Percentiles rank a stretch among this genome's conserved stretches.
phyloP scores from a whole-genome alignment of 2,113 vertebrate genomes.

The Mus pahari region DNA sequence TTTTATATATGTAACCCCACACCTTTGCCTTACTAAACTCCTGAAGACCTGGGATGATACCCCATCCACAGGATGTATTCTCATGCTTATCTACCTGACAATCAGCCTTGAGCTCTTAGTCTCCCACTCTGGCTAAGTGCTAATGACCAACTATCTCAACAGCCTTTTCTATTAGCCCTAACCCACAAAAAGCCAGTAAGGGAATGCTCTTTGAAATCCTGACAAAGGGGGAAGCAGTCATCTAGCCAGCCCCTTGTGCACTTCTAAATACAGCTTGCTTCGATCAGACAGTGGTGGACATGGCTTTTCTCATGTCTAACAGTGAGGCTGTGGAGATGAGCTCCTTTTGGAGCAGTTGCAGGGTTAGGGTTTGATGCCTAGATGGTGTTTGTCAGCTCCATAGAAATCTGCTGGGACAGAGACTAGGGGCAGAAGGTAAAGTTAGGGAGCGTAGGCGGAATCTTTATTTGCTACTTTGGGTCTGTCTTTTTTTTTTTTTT shows the following conservation, averaged over 20 bases:
- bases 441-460: not conserved
- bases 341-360: not conserved
- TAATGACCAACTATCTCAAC: not conserved
- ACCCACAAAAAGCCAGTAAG: too few species aligned
- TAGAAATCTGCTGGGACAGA: not conserved
- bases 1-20: not conserved
- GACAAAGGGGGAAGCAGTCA: too few species aligned
- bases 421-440: not conserved
- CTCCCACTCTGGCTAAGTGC: not conserved
- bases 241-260: too few species aligned
- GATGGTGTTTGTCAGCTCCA: not conserved
- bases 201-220: too few species aligned
- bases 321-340: not conserved
- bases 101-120: not conserved
- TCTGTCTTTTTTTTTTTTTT: not conserved
- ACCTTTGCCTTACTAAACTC: not conserved
- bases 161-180: not conserved
- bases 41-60: not conserved
- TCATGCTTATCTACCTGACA: not conserved
- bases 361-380: not conserved
- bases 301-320: too few species aligned
- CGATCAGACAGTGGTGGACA: too few species aligned
- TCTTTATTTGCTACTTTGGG: not conserved
- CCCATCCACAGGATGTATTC: not conserved
- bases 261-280: too few species aligned